Evolutionary conservation across 2,888 invertebrate species (phyloP).

Genomic region (Thymelicus lineola): DNA sequence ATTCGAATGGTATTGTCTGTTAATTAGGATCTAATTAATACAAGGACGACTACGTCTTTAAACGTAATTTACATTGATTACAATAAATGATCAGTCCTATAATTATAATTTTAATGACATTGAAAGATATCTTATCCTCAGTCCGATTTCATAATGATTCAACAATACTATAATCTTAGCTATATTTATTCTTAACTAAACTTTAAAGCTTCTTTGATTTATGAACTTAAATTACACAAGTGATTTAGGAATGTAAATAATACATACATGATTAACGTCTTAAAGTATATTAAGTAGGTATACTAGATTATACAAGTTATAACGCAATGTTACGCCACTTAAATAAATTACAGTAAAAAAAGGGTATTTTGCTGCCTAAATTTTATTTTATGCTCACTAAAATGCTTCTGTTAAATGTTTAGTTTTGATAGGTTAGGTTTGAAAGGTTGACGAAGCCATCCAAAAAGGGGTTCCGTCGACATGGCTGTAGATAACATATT

Average conservation of each 20-base stretch:
- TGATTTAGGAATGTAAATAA: constrained; percentile 49
- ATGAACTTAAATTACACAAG: constrained; percentile 57
- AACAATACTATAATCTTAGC: constrained; percentile 16
- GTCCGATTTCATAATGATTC: constrained; percentile 23
- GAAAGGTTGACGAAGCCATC: no score
- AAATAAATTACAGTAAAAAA: not conserved
- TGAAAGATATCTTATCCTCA: constrained; percentile 16
- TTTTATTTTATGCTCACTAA: not conserved
- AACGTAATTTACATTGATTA: constrained; percentile 22
- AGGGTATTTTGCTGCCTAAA: not conserved
- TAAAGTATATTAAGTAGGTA: constrained; percentile 19
- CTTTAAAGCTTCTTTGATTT: constrained; percentile 80
- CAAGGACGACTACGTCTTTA: constrained; percentile 8
- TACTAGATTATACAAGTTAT: not conserved
- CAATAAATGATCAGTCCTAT: constrained; percentile 18
- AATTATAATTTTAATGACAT: constrained; percentile 20
- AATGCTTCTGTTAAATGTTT: not conserved
- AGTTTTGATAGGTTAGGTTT: no score
- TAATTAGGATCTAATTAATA: not conserved
- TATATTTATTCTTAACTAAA: constrained; percentile 51
- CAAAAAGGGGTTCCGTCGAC: no score
- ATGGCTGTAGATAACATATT: no score
- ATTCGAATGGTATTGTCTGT: constrained; percentile 10
- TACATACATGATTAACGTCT: constrained; percentile 38
- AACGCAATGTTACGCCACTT: not conserved